Base-by-base conservation (phyloP, 2,113 vertebrate species). In the Anguilla rostrata region DNA sequence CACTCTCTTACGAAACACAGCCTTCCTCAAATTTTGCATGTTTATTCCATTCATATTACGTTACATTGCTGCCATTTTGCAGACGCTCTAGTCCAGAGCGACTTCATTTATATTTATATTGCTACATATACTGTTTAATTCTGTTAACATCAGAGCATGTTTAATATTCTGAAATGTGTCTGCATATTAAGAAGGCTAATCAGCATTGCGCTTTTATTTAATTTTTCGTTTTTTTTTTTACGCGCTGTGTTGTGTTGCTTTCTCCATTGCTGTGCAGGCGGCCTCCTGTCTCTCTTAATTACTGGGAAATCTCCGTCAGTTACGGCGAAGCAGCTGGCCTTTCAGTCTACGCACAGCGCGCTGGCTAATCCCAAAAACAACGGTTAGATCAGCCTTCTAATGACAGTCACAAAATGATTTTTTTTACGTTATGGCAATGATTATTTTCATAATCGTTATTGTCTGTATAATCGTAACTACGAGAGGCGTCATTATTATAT, bases 341-440 rank as follows among this genome's bases (percentile, higher is more conserved):
- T 82, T 41, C 43, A 82, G 81, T 83, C 83, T 34, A 43, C 41
- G 88, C 86, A 41, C 84, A 79, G 41, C 85, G 75, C 71, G 66
- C 49, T 53, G 79, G 85, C 82, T 81, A 53, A 87, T 83, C 85
- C 88, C 79, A 88, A 90, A 90, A 85, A 87, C 84, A 88, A 88
- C 86, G 82, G 84, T 86, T 85, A 89, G 71, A 39, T 60, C 57
- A 84, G 82, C 84, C 82, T 53, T 82, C 43, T 39, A 66, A 84
- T 29, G 29, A 79, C 29, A 89, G 78, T 89, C 57, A 84, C 53
- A 85, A 79, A 79, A 46, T 46, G 63, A 79, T 34, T 39, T 57
- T 89, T 87, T 87, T 87, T 89, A 86, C 63, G 26, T 22, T n/a
- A 71, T n/a, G 20, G 16, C 63, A 71, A 71, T 90, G 85, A 81